Evolutionary conservation across 2,797 vertebrate species (phyloP).

Genomic region (Bovichtus diacanthus): DNA sequence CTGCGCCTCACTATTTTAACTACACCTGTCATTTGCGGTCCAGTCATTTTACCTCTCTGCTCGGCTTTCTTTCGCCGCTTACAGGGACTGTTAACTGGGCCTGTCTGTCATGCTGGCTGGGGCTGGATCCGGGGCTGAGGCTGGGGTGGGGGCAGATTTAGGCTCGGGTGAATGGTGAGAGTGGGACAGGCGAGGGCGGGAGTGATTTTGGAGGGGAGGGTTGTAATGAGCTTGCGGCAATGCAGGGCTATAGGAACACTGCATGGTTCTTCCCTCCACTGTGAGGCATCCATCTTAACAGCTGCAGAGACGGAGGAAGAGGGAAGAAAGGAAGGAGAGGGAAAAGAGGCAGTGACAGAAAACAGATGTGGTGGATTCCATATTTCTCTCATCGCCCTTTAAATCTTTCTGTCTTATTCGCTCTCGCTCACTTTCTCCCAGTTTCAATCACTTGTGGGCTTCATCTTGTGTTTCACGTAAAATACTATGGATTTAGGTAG

Average conservation of each 20-base stretch:
- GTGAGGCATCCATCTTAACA: conserved; percentile 82
- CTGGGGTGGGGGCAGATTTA: conserved; percentile 69
- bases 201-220: conserved; percentile 71
- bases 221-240: conserved; percentile 81
- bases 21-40: conserved; percentile 89
- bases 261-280: conserved; percentile 69
- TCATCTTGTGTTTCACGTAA: conserved; percentile 50
- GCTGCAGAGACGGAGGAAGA: conserved; percentile 59
- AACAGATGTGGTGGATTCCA: conserved; percentile 63
- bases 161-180: conserved; percentile 65
- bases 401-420: conserved; percentile 60
- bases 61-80: conserved; percentile 75
- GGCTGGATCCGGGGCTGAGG: conserved; percentile 63
- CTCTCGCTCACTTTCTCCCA: conserved; percentile 35
- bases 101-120: conserved; percentile 84
- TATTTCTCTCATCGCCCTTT: conserved; percentile 63
- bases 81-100: conserved; percentile 84
- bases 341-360: conserved; percentile 53
- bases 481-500: conserved; percentile 34
- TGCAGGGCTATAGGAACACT: conserved; percentile 70
- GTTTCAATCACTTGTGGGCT: conserved; percentile 43
- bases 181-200: conserved; percentile 60
- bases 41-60: conserved; percentile 86
- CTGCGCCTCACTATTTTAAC: conserved; percentile 86
- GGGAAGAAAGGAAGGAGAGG: conserved; percentile 27